Percentiles rank a stretch among this genome's conserved stretches.
phyloP scores from a whole-genome alignment of 2,797 vertebrate genomes.

The Sebastes steindachneri region DNA sequence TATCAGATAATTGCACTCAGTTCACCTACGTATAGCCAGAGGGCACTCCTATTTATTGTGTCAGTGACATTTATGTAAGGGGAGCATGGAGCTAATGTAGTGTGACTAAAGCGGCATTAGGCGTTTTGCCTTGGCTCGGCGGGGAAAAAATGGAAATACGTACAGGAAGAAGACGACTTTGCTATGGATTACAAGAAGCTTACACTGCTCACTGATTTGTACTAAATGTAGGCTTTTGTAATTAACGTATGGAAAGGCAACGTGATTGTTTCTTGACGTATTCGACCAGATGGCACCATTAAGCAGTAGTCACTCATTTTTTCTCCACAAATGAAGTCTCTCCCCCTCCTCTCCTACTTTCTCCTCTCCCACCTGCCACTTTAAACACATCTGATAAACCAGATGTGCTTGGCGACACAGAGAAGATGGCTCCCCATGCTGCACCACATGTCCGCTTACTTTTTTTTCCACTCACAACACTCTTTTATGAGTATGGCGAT shows the following conservation, averaged over 20 bases:
- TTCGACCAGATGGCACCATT: constrained; percentile 33
- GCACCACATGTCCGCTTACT: constrained; percentile 26
- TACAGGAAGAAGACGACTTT: neutral
- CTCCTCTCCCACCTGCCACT: constrained; percentile 44
- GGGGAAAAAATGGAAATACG: constrained; percentile 41
- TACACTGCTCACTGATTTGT: constrained; percentile 45
- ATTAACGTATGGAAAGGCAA: constrained; percentile 33
- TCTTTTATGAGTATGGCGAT: constrained; percentile 58
- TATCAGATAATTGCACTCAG: constrained; percentile 52
- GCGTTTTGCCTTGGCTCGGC: constrained; percentile 44
- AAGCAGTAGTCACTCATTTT: constrained; percentile 34
- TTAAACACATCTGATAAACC: constrained; percentile 53
- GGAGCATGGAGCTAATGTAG: constrained; percentile 53
- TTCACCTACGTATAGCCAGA: constrained; percentile 52
- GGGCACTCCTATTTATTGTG: constrained; percentile 58
- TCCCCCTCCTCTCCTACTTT: neutral
- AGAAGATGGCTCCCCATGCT: constrained; percentile 21
- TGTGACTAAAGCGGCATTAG: constrained; percentile 53
- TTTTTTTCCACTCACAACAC: constrained; percentile 16
- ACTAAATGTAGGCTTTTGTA: constrained; percentile 31
- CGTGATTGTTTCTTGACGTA: constrained; percentile 21
- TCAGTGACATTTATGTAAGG: constrained; percentile 67
- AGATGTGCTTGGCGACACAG: constrained; percentile 38
- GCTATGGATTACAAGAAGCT: constrained; percentile 50
- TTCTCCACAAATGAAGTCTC: constrained; percentile 23